Percentiles rank a stretch among this genome's conserved stretches.
Conservation (phyloP, 2,888 invertebrate species). For the Caenorhabditis zanzibari region DNA sequence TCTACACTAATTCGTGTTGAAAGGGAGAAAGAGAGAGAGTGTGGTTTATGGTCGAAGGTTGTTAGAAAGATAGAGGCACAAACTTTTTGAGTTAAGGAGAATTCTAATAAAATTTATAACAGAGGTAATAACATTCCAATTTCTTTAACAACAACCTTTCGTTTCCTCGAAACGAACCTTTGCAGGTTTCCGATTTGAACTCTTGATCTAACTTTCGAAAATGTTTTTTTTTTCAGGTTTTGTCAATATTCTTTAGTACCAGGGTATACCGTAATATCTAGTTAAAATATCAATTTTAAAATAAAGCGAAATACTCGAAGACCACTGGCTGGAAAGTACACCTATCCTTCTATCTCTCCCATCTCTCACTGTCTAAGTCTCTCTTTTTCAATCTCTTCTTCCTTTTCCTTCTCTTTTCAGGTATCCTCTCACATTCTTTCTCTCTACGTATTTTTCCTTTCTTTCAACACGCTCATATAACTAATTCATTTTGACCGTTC, state of each 20-base stretch:
- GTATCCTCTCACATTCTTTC: background rate
- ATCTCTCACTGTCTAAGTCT: slow-evolving; percentile 1
- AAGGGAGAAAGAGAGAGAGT: background rate
- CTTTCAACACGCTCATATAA: background rate
- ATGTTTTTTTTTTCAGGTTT: too few species aligned
- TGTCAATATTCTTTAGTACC: too few species aligned
- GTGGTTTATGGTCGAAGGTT: slow-evolving; percentile 20
- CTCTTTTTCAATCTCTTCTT: slow-evolving; percentile 14
- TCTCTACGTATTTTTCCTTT: background rate
- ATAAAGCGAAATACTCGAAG: background rate
- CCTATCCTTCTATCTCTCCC: slow-evolving; percentile 7
- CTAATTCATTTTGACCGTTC: slow-evolving; percentile 30
- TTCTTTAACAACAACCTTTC: background rate
- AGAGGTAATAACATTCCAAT: background rate
- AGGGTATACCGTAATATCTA: too few species aligned
- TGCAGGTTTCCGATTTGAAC: background rate
- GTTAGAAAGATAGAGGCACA: slow-evolving; percentile 1
- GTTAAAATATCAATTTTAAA: background rate
- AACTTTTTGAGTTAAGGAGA: background rate
- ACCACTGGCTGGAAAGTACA: background rate
- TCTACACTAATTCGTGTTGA: background rate
- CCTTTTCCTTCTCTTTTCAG: background rate
- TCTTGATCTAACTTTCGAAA: too few species aligned
- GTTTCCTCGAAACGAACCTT: background rate
- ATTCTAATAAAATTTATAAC: background rate